Conservation (phyloP, 2,113 vertebrate genomes). For the Nothoprocta perdicaria region DNA sequence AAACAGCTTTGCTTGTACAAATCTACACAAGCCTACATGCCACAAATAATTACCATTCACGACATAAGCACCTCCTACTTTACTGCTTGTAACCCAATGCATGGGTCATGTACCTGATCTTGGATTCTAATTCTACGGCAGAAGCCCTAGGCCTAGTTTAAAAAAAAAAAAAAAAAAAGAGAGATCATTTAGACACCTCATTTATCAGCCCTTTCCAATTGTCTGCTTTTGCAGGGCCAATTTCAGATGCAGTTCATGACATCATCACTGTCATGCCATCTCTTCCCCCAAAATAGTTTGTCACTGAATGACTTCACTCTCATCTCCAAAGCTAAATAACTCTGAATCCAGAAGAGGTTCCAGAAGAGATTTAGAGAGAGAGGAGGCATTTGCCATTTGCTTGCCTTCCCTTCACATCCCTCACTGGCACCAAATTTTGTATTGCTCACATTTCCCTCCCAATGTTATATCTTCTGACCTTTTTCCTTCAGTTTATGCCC, state of each 20-base stretch:
- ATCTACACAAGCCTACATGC: neutral
- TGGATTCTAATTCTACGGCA: neutral
- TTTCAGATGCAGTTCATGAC: neutral
- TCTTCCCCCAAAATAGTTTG: neutral
- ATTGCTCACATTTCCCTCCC: neutral
- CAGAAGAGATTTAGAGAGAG: neutral
- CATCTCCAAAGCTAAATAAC: neutral
- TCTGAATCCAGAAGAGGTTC: neutral
- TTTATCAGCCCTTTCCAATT: neutral
- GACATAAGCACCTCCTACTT: neutral
- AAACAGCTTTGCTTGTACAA: neutral
- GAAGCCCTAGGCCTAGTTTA: neutral
- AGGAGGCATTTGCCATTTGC: neutral
- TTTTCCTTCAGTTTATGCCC: neutral
- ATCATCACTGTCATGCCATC: neutral
- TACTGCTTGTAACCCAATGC: neutral
- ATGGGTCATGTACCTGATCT: neutral
- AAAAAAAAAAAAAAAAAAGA: conserved; percentile 16
- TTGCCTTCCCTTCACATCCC: neutral
- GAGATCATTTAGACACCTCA: neutral
- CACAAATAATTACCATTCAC: neutral
- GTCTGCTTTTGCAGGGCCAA: neutral
- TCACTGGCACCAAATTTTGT: neutral
- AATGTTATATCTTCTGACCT: neutral
- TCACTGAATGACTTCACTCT: neutral